Evolutionary conservation across 2,888 invertebrate genomes (phyloP), one percentile per base, ranked within the genome.

Genomic region (Opisthograptis luteolata): DNA sequence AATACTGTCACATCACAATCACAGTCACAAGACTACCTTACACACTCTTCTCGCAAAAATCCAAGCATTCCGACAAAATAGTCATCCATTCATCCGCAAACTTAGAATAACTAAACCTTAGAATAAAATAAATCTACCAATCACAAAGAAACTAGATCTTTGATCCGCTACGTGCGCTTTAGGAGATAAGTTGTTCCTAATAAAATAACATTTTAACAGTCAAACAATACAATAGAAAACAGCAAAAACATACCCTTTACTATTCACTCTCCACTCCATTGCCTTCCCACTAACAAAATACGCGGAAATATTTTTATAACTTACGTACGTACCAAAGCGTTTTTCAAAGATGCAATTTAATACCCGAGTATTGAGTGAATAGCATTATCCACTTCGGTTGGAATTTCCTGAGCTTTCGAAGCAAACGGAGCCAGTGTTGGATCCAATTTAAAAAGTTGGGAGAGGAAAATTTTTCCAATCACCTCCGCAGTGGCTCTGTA

Each of bases 391-490:
- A 81, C 73, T 79, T 61, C 62, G 70, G 62, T 73, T 69, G 60
- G 61, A 68, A 66, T 66, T 70, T 69, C 65, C 68, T 66, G 60
- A 64, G 77, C 78, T 79, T 81, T 81, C 74, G 79, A 68, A 68
- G 70, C 79, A 80, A 85, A 82, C 84, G 76, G 79, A 81, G 79
- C 82, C 70, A 72, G 72, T 75, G 66, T 62, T 78, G 69, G 75
- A 89, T 87, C 88, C 89, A 89, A 89, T 89, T 89, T 87, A 84
- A 84, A 87, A 89, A 87, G 81, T 89, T 86, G 66, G 71, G 76
- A 70, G 70, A 78, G 81, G 77, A 78, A 82, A 85, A 83, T 81
- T 84, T 87, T 85, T 84, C 87, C 87, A 87, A 89, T 89, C 87
- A 86, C 84, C 75, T 40, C 73, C 70, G 67, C 59, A 66, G 65